These are phyloP conservation scores for Drosophila tripunctata DNA, from an alignment of 2,888 invertebrate genomes.

Conservation along the genomic window DNA sequence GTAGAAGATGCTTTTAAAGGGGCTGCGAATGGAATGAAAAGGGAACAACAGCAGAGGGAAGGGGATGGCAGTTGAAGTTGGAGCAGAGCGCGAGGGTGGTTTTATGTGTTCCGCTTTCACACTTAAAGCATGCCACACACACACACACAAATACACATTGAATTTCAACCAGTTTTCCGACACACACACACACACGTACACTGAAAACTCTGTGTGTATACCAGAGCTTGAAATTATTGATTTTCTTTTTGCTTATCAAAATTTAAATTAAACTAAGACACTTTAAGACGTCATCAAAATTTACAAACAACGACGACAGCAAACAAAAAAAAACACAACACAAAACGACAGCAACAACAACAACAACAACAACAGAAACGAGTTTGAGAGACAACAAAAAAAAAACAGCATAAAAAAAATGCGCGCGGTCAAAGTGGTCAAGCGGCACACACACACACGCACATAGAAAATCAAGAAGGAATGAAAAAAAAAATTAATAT, in stretches of 20 bases:
- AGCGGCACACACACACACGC: conserved; percentile 48
- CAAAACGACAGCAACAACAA: conserved; percentile 27
- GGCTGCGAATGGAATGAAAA: conserved; percentile 29
- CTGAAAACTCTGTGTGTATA: conserved; percentile 59
- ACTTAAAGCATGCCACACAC: conserved; percentile 63
- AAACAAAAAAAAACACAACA: too few species aligned
- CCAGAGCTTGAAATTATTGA: conserved; percentile 72
- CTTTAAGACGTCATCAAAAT: conserved; percentile 67
- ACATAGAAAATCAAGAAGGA: conserved; percentile 30
- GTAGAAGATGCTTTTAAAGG: conserved; percentile 48
- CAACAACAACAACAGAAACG: conserved; percentile 45
- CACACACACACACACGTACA: conserved; percentile 2
- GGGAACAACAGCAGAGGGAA: too few species aligned
- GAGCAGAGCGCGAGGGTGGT: conserved; percentile 64
- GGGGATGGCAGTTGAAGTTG: conserved; percentile 33
- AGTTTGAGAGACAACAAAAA: conserved; percentile 62
- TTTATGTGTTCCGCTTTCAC: conserved; percentile 63
- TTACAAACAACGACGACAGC: conserved; percentile 20
- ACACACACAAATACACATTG: conserved; percentile 11
- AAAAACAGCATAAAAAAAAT: conserved; percentile 64
- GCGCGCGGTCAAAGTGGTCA: conserved; percentile 79
- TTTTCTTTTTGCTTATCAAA: conserved; percentile 57
- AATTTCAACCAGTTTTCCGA: conserved; percentile 56
- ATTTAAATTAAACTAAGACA: conserved; percentile 53
- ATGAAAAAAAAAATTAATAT: conserved; percentile 55